phyloP scores from a whole-genome alignment of 2,797 vertebrate genomes.

The Silurus lanzhouensis region DNA sequence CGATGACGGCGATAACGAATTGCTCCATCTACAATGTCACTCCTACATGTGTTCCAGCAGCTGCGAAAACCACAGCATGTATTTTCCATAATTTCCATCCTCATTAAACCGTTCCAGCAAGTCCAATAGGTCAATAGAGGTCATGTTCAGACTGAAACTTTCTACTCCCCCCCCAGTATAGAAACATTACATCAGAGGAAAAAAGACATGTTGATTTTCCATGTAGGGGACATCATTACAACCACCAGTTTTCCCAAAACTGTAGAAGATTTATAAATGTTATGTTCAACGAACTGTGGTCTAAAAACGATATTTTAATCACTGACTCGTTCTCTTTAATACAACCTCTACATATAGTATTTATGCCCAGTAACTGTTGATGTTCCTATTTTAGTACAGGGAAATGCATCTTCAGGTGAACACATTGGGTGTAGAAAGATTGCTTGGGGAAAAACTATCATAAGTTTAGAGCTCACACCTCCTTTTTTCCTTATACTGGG shows the following conservation, averaged over 20 bases:
- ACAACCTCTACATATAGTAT: too few species aligned
- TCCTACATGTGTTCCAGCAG: not conserved
- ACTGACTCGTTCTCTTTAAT: not conserved
- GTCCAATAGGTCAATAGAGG: not conserved
- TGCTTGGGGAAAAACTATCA: not conserved
- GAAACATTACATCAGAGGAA: not conserved
- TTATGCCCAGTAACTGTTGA: too few species aligned
- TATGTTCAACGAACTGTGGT: too few species aligned
- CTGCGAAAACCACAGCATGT: not conserved
- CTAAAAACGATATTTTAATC: not conserved
- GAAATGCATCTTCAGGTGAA: not conserved
- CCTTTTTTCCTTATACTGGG: not conserved
- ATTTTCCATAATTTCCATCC: not conserved
- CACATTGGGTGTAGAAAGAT: not conserved
- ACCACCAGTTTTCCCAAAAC: not conserved
- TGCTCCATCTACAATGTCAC: not conserved
- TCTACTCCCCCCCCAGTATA: not conserved
- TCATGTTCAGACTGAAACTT: not conserved
- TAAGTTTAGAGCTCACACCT: not conserved
- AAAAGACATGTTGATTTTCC: not conserved
- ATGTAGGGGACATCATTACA: not conserved
- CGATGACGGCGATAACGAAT: too few species aligned
- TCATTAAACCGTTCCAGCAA: not conserved
- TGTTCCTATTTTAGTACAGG: not conserved
- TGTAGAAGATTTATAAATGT: too few species aligned